Base-by-base conservation (phyloP, 2,797 vertebrate genomes). In the Synaphobranchus kaupii region DNA sequence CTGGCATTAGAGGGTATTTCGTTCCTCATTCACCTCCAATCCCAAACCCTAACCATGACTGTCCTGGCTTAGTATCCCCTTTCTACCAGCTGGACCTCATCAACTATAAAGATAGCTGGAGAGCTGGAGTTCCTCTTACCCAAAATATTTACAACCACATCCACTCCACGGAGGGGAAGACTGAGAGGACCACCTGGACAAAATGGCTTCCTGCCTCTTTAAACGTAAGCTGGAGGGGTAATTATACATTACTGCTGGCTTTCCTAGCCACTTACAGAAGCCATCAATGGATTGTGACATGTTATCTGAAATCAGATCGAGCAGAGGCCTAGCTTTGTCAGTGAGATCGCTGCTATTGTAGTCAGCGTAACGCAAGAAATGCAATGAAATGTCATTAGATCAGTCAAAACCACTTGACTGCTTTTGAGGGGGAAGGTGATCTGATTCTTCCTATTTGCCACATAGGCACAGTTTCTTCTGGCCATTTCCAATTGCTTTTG, bases 11-110 rank as follows among this genome's bases (percentile, higher is more conserved):
- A 86, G 48, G 80, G 34, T 39, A 82, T 81, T 31, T n/a, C 22
- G n/a, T 8, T 87, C 34, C 78, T 17, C 12, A 25, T 84, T 58
- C 86, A 47, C 81, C 86, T 52, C 63, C 44, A 81, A n/a, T 66
- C 82, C 34, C 34, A 39, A 58, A 28, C 81, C 86, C 63, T 60
- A 71, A 84, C 86, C 31, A 66, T 39, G 52, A 82, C 44, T 52
- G n/a, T 48, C 80, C 71, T 86, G 10, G 78, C 50, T 84, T 66
- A 73, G 34, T 50, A 56, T 84, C 84, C 83, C 47, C 68, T 34
- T 34, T 52, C 66, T 71, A 47, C 81, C 63, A 60, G 83, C 83
- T 86, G 80, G 60, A 22, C 25, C 85, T 84, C 86, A 88, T 86
- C 86, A 68, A 82, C 82, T 73, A 60, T 71, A 47, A 76, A 82